phyloP scores from a whole-genome alignment of 2,888 invertebrate species.

The Cerastoderma edule region DNA sequence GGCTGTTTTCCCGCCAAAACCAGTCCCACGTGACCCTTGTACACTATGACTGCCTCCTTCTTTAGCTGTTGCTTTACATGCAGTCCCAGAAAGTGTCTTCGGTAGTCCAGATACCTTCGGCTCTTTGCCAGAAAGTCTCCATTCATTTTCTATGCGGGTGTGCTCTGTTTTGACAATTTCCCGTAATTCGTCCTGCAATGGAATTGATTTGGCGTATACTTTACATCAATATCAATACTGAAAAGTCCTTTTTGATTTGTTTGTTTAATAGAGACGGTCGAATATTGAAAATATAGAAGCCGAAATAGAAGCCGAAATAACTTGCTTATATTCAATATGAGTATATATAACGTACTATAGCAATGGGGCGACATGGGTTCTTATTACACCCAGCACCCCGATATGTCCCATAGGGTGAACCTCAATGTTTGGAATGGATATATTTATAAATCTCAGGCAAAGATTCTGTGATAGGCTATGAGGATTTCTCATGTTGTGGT shows the following conservation, averaged over 20 bases:
- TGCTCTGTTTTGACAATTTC: conserved; percentile 18
- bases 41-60: too few species aligned
- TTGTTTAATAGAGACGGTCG: not conserved
- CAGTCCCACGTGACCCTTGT: too few species aligned
- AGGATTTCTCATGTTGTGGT: too few species aligned
- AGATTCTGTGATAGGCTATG: too few species aligned
- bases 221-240: not conserved
- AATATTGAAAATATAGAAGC: not conserved
- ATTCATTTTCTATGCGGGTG: conserved; percentile 15
- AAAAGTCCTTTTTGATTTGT: not conserved
- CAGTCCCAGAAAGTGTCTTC: too few species aligned
- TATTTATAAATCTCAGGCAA: too few species aligned
- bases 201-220: not conserved
- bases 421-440: too few species aligned
- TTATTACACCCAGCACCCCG: not conserved
- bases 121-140: conserved; percentile 10
- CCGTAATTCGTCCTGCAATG: conserved; percentile 25
- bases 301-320: not conserved
- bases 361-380: not conserved
- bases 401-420: too few species aligned
- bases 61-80: too few species aligned
- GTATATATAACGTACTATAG: not conserved
- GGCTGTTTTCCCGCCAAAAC: too few species aligned
- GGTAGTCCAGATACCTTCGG: too few species aligned
- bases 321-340: not conserved